Conservation (phyloP, 2,113 vertebrate genomes). For the Sebastes schlegelii region DNA sequence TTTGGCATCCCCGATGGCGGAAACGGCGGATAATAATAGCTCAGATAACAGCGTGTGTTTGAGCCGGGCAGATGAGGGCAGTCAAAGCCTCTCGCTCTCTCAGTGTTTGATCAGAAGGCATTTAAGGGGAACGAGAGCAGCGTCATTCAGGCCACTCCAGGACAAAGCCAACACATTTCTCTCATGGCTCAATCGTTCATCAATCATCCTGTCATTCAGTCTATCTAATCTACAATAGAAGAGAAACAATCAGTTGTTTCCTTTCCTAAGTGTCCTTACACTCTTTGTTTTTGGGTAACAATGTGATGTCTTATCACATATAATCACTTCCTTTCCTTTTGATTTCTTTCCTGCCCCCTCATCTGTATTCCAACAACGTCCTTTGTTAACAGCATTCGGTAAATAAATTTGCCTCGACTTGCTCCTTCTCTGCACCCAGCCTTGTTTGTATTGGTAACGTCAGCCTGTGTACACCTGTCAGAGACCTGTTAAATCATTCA, state of each 20-base stretch:
- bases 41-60: conserved; percentile 22
- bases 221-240: neutral
- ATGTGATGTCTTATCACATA: neutral
- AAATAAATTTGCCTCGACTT: neutral
- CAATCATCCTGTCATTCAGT: neutral
- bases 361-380: conserved; percentile 14
- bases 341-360: neutral
- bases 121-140: neutral
- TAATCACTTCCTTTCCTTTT: neutral
- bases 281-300: neutral
- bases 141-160: neutral
- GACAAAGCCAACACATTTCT: neutral
- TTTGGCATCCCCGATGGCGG: conserved; percentile 17
- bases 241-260: neutral
- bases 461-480: too few relatives aligned
- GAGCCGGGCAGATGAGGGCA: conserved; percentile 11
- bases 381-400: neutral
- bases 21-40: conserved; percentile 54
- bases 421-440: too few relatives aligned
- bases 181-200: neutral
- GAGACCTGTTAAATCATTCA: neutral
- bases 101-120: conserved; percentile 15
- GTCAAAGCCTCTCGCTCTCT: conserved; percentile 16
- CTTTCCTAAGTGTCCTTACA: neutral
- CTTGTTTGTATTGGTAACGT: too few relatives aligned